Conservation (phyloP, 2,113 vertebrate species). For the Pseudolaguvia tuberculata region DNA sequence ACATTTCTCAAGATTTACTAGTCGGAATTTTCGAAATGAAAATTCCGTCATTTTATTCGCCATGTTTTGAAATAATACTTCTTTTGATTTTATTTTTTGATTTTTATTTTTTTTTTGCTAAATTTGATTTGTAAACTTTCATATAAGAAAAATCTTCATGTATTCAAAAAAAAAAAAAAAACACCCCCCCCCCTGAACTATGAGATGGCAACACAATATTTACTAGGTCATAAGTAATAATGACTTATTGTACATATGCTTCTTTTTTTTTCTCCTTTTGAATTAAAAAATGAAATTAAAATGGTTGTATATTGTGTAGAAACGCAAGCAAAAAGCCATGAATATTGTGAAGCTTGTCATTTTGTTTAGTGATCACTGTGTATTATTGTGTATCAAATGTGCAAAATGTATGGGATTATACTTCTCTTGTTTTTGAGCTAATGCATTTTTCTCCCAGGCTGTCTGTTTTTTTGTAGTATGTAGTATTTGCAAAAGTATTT, state of each 20-base stretch:
- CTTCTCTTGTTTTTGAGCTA: constrained; percentile 52
- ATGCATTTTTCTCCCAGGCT: constrained; percentile 55
- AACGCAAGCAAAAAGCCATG: constrained; percentile 90
- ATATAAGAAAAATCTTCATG: constrained; percentile 57
- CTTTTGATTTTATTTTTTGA: constrained; percentile 52
- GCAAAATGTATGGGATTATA: constrained; percentile 82
- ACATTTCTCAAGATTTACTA: constrained; percentile 60
- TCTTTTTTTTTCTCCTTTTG: constrained; percentile 77
- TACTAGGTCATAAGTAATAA: constrained; percentile 77
- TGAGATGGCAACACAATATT: constrained; percentile 73
- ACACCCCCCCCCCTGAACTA: too few species aligned
- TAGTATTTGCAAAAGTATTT: constrained; percentile 56
- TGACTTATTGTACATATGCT: constrained; percentile 88
- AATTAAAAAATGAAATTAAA: constrained; percentile 74
- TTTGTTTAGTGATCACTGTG: constrained; percentile 92
- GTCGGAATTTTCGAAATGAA: not conserved
- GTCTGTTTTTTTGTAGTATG: constrained; percentile 60
- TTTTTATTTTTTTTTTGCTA: constrained; percentile 56
- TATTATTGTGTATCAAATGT: constrained; percentile 86
- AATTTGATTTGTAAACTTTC: constrained; percentile 60
- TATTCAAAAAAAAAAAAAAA: constrained; percentile 59
- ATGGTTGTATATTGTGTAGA: constrained; percentile 92
- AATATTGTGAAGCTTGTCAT: constrained; percentile 95
- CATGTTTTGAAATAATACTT: constrained; percentile 30
- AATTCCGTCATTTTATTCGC: not conserved